Conservation (phyloP, 2,113 vertebrate genomes). For the Baryphthengus martii region DNA sequence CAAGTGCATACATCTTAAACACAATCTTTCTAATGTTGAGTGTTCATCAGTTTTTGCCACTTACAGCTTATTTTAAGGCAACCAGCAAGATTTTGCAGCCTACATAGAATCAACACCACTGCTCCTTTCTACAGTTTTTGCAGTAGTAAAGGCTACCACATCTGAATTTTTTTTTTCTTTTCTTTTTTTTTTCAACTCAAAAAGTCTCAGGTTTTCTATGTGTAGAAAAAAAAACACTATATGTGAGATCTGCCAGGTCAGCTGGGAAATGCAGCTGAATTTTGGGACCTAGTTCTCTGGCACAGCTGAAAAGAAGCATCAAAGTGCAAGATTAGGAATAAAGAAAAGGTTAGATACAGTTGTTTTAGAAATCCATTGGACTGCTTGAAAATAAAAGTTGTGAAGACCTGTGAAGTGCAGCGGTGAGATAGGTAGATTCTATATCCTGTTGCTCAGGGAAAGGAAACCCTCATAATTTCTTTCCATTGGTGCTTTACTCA, state of each 20-base stretch:
- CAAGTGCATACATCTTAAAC: rapidly evolving
- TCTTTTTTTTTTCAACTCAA: not conserved
- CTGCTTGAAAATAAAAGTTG: not conserved
- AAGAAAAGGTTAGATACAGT: not conserved
- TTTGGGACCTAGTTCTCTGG: not conserved
- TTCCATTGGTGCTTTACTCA: rapidly evolving
- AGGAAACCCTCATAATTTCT: not conserved
- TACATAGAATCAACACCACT: rapidly evolving
- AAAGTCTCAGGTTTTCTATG: rapidly evolving
- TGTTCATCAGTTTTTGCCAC: not conserved
- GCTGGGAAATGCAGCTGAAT: rapidly evolving
- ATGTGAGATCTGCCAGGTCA: not conserved
- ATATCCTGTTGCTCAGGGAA: not conserved
- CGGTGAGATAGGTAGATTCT: not conserved
- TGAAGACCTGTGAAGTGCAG: not conserved
- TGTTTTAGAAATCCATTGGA: rapidly evolving
- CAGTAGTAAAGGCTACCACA: rapidly evolving
- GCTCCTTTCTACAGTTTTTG: not conserved
- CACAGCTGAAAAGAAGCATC: not conserved
- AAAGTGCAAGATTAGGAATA: not conserved
- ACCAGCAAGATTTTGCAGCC: rapidly evolving
- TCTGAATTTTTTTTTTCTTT: no score
- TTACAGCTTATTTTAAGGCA: not conserved
- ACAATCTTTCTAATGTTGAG: rapidly evolving
- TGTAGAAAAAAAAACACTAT: rapidly evolving